These are phyloP conservation scores for Drosophila seguyi DNA, from an alignment of 1,140 invertebrate genomes.

Conservation along the genomic window DNA sequence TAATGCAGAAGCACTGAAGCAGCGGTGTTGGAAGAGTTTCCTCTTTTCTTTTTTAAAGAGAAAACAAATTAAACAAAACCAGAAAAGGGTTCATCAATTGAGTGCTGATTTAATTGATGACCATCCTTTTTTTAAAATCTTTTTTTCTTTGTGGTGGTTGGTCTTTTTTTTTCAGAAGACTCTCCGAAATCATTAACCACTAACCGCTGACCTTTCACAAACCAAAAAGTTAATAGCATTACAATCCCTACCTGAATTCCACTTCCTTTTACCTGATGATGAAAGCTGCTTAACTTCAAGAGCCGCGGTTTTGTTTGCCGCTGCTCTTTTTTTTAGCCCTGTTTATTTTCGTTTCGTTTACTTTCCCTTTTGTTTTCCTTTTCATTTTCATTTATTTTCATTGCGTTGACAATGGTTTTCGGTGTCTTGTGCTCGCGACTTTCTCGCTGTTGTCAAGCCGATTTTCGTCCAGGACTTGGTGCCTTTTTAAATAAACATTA, in stretches of 20 bases:
- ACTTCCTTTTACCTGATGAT: constrained; percentile 56
- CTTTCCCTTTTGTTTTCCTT: constrained; percentile 32
- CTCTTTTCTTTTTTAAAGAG: not conserved
- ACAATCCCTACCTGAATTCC: constrained; percentile 31
- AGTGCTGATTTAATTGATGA: constrained; percentile 50
- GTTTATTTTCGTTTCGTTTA: constrained; percentile 30
- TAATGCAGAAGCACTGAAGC: constrained; percentile 55
- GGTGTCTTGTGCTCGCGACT: constrained; percentile 11
- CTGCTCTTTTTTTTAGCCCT: constrained; percentile 20
- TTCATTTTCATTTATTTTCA: constrained; percentile 44
- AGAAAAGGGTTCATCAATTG: constrained; percentile 27
- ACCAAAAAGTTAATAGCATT: constrained; percentile 47
- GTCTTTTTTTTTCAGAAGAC: constrained; percentile 9
- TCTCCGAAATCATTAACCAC: constrained; percentile 39
- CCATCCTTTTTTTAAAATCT: constrained; percentile 16
- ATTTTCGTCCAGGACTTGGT: constrained; percentile 49
- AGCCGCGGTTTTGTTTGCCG: constrained; percentile 33
- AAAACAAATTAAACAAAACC: constrained; percentile 30
- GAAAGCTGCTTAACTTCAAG: constrained; percentile 69
- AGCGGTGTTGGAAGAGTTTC: not conserved
- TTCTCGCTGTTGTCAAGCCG: constrained; percentile 43
- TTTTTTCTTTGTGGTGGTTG: not conserved
- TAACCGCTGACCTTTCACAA: constrained; percentile 44
- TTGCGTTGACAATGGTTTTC: constrained; percentile 51
- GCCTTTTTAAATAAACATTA: constrained; percentile 75